Evolutionary conservation across 2,797 vertebrate genomes (phyloP).

Genomic region (Mormyrus hasselquistii): DNA sequence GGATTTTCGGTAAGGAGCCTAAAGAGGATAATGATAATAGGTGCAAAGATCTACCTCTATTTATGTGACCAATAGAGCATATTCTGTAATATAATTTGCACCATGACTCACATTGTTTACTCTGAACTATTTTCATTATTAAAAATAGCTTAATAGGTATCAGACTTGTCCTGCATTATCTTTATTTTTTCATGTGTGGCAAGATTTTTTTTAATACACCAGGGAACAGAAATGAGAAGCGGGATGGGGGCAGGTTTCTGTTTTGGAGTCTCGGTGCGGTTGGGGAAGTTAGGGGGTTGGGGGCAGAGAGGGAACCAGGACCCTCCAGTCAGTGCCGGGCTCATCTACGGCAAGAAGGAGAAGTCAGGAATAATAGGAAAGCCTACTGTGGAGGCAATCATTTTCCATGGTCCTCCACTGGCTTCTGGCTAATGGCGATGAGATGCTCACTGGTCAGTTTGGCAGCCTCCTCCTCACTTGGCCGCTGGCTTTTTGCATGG

Average conservation of each 20-base stretch:
- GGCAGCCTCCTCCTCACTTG: background rate
- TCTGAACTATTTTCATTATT: background rate
- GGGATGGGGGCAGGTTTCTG: background rate
- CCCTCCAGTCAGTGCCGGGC: background rate
- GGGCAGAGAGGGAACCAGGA: background rate
- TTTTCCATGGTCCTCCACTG: background rate
- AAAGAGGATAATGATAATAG: background rate
- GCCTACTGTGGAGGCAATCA: background rate
- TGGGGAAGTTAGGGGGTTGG: background rate
- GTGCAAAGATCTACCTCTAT: background rate
- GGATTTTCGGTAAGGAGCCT: background rate
- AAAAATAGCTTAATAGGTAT: background rate
- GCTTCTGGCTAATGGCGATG: background rate
- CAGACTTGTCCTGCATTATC: background rate
- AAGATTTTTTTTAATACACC: background rate
- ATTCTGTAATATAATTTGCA: background rate
- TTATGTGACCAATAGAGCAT: background rate
- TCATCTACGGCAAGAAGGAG: background rate
- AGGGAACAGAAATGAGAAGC: background rate
- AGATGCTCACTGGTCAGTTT: background rate
- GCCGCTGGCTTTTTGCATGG: background rate
- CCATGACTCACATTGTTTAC: background rate
- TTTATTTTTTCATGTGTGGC: background rate
- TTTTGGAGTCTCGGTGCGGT: background rate
- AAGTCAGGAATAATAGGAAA: background rate